Evolutionary conservation across 2,888 invertebrate species (phyloP).

Genomic region (Hirtodrosophila confusa): DNA sequence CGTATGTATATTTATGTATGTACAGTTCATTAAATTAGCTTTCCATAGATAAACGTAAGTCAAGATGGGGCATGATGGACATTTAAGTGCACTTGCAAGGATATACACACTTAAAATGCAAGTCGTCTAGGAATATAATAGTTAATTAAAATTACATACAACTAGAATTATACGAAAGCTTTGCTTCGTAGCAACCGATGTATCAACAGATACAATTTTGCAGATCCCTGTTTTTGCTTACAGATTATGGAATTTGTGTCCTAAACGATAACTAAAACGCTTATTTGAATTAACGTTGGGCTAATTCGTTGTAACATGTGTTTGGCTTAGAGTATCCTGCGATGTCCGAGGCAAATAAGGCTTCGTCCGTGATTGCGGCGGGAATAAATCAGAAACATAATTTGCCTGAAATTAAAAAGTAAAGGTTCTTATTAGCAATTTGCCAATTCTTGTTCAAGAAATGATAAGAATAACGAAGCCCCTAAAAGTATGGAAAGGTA

Average conservation of each 20-base stretch:
- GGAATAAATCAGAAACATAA: conserved; percentile 82
- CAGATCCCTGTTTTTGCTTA: conserved; percentile 38
- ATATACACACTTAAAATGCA: conserved; percentile 2
- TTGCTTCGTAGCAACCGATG: conserved; percentile 39
- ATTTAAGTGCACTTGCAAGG: conserved; percentile 23
- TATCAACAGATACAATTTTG: conserved; percentile 13
- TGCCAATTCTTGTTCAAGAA: background rate
- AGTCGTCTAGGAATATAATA: conserved; percentile 11
- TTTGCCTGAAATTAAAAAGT: conserved; percentile 80
- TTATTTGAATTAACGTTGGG: conserved; percentile 9
- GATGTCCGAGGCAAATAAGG: conserved; percentile 74
- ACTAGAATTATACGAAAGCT: conserved; percentile 42
- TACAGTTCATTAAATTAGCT: conserved; percentile 8
- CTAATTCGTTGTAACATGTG: conserved; percentile 63
- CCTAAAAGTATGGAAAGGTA: conserved; percentile 65
- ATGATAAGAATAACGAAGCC: background rate
- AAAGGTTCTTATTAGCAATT: conserved; percentile 10
- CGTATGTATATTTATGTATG: conserved; percentile 3
- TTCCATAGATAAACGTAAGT: conserved; percentile 1
- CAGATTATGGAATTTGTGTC: conserved; percentile 66
- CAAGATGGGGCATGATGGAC: background rate
- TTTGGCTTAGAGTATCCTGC: conserved; percentile 71
- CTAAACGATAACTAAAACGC: conserved; percentile 29
- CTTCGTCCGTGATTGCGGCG: conserved; percentile 51
- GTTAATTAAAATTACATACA: conserved; percentile 25